Percentiles rank a stretch among this genome's conserved stretches.
Conservation (phyloP, 2,797 vertebrate species). For the Spinibarbus caldwelli region DNA sequence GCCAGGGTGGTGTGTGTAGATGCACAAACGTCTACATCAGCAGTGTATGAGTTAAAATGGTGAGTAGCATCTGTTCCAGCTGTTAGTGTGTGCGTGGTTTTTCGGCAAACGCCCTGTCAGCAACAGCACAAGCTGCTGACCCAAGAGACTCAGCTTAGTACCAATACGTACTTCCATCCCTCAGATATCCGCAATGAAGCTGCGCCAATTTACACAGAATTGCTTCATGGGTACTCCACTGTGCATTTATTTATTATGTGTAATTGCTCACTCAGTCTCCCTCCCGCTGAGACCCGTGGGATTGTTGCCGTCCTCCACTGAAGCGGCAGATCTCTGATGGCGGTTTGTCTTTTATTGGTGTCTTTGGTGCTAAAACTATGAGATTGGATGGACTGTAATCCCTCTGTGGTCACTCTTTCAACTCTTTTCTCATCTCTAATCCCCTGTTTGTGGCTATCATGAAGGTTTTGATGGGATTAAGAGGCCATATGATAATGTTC, state of each 20-base stretch:
- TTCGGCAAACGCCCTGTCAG: conserved; percentile 13
- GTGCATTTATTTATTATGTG: conserved; percentile 41
- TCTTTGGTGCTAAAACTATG: neutral
- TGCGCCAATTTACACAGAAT: neutral
- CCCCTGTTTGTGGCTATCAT: conserved; percentile 32
- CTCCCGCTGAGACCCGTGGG: conserved; percentile 13
- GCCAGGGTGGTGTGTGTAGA: conserved; percentile 32
- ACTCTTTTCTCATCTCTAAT: conserved; percentile 35
- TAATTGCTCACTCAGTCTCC: conserved; percentile 43
- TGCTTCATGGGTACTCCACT: conserved; percentile 19
- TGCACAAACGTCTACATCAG: conserved; percentile 1
- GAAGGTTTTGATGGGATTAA: conserved; percentile 33
- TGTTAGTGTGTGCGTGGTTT: conserved; percentile 2
- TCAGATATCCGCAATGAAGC: conserved; percentile 1
- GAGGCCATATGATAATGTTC: conserved; percentile 20
- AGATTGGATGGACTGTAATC: conserved; percentile 26
- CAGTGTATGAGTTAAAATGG: conserved; percentile 1
- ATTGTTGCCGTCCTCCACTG: conserved; percentile 6
- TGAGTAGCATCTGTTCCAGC: conserved; percentile 28
- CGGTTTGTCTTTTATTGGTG: conserved; percentile 12
- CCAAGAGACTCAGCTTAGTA: conserved; percentile 26
- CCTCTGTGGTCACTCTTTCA: neutral
- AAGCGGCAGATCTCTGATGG: conserved; percentile 19
- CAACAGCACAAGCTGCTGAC: conserved; percentile 32
- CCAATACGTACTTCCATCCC: conserved; percentile 2